Base-by-base conservation (phyloP, 2,888 invertebrate genomes). In the Isotomurus palustris region DNA sequence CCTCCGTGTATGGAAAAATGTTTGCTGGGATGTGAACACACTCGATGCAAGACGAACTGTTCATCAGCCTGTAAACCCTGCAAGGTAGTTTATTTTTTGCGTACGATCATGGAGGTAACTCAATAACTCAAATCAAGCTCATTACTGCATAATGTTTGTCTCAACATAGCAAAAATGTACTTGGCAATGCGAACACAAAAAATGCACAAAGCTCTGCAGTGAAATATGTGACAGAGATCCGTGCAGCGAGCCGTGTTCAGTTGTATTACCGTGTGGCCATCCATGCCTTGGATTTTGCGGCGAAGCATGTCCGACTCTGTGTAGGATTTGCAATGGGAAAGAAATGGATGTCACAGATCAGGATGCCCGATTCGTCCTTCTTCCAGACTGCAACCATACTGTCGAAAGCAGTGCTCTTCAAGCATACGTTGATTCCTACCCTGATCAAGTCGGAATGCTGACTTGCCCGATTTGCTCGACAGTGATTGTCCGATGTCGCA, bases 291-390 rank as follows among this genome's bases (percentile, higher is more conserved):
- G 86, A 12, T 78, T 84, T 50, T 87, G 87, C 76, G 85, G 84
- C n/a, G 86, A 87, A 73, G 78, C 77, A 10, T 86, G 86, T 73
- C 84, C 84, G 17, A 73, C 73, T 29, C 70, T 81, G 51, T 87
- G 86, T 75, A 74, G 77, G 25, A 47, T 72, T 19, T 86, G 86
- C 75, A 69, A 80, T 58, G 53, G 70, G 21, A 71, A 73, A 6
- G 70, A 72, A 62, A 73, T 74, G 2, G 17, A 3, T 38, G 27
- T 29, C 19, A 19, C 21, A 28, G 14, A 27, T 1, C 28, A 10
- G 14, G 14, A 8, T 14, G 8, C 32, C 32, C 71, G 72, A 47
- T 74, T 74, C 58, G 62, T 74, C 10, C 59, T 64, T 27, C 48
- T 75, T 48, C 64, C 69, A 54, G 74, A 75, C 53, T 75, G 75